These are phyloP conservation scores for Aromia moschata DNA, from an alignment of 2,888 invertebrate genomes.

Conservation along the genomic window DNA sequence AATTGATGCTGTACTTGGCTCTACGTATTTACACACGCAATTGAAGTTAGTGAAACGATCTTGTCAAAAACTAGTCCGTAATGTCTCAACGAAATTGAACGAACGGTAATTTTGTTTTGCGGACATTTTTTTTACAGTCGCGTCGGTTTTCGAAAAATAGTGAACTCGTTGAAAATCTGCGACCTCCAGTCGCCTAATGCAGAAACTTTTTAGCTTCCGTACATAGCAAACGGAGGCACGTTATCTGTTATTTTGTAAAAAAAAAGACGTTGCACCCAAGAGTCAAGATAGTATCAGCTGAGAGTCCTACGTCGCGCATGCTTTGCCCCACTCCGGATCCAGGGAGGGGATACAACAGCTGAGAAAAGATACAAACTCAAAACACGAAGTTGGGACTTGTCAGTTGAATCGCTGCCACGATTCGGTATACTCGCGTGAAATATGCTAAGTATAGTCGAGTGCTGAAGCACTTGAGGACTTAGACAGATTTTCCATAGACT, in stretches of 20 bases:
- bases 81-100: too few relatives aligned
- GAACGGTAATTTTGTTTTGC: too few relatives aligned
- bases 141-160: neutral
- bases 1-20: too few relatives aligned
- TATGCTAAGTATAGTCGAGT: conserved; percentile 59
- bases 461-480: conserved; percentile 57
- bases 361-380: conserved; percentile 62
- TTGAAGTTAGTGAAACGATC: too few relatives aligned
- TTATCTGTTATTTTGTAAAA: conserved; percentile 3
- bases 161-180: neutral
- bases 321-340: conserved; percentile 46
- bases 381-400: conserved; percentile 66
- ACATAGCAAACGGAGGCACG: neutral
- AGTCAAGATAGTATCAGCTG: conserved; percentile 56
- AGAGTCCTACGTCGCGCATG: conserved; percentile 52
- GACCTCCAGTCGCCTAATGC: neutral
- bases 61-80: too few relatives aligned
- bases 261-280: conserved; percentile 36
- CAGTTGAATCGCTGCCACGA: conserved; percentile 68
- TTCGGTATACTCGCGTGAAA: conserved; percentile 52
- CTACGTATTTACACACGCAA: too few relatives aligned
- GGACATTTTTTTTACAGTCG: too few relatives aligned
- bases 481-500: conserved; percentile 48
- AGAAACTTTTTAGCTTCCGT: neutral
- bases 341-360: conserved; percentile 59